Conservation (phyloP, 2,113 vertebrate species). For the Muntiacus reevesi region DNA sequence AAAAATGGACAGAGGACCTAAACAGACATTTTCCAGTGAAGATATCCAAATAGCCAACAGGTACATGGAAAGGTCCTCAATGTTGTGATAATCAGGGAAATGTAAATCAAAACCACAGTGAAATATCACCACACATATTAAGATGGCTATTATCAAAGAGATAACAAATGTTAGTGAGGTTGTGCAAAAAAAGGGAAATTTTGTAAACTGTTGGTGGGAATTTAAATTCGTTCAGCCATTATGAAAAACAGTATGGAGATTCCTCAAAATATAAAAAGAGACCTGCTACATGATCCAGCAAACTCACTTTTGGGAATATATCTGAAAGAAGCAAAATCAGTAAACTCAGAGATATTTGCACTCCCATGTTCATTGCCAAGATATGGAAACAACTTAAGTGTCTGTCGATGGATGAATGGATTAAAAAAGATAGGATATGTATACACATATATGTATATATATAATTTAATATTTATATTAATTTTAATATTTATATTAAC, state of each 20-base stretch:
- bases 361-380: neutral
- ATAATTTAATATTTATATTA: neutral
- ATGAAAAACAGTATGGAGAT: neutral
- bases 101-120: neutral
- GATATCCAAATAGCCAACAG: neutral
- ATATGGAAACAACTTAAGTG: neutral
- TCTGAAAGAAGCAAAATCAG: neutral
- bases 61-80: neutral
- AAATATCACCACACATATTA: neutral
- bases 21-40: neutral
- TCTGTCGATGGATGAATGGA: neutral
- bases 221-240: neutral
- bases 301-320: neutral
- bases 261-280: neutral
- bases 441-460: neutral
- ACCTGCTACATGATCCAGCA: neutral
- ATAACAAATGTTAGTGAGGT: neutral
- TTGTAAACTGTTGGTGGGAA: neutral
- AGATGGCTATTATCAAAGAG: neutral
- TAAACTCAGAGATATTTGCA: neutral
- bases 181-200: neutral
- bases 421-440: neutral
- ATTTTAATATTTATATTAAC: neutral
- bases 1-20: neutral
- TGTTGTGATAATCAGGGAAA: neutral